A percentile compares a stretch with the other conserved stretches of the same genome.
These are phyloP conservation scores for Nasonia oneida DNA, from an alignment of 2,888 invertebrate species.

Conservation along the genomic window DNA sequence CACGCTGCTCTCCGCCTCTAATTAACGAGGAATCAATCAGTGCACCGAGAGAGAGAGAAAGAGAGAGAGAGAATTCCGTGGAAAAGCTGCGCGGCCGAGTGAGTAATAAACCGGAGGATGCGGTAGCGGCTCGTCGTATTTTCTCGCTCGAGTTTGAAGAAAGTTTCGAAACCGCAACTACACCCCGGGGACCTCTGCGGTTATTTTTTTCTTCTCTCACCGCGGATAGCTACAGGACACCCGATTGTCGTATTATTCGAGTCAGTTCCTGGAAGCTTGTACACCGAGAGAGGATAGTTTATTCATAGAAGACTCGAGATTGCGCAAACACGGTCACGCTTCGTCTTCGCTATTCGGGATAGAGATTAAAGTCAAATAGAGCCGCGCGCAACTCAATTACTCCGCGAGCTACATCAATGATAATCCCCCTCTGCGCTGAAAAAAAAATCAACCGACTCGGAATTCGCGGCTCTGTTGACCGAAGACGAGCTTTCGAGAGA, in stretches of 20 bases:
- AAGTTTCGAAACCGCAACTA: conserved; percentile 59
- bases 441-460: conserved; percentile 14
- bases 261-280: background rate
- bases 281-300: background rate
- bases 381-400: conserved; percentile 49
- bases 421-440: conserved; percentile 17
- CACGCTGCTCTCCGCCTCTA: conserved; percentile 67
- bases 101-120: conserved; percentile 44
- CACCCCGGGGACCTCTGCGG: conserved; percentile 54
- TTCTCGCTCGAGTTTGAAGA: conserved; percentile 56
- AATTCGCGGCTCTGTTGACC: conserved; percentile 52
- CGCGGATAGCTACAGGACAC: conserved; percentile 16
- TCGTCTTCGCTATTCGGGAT: background rate
- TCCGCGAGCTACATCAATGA: conserved; percentile 34
- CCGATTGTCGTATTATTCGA: conserved; percentile 49
- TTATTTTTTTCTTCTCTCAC: conserved; percentile 38
- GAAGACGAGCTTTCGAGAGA: conserved; percentile 57
- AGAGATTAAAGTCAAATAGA: conserved; percentile 29
- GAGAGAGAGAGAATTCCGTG: conserved; percentile 66
- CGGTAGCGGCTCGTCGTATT: conserved; percentile 49
- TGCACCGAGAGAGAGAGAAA: conserved; percentile 58
- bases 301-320: background rate
- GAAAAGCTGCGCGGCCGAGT: conserved; percentile 62
- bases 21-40: conserved; percentile 76
- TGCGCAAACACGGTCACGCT: background rate